phyloP scores from a whole-genome alignment of 1,140 invertebrate genomes.

The Lysiphlebus fabarum region DNA sequence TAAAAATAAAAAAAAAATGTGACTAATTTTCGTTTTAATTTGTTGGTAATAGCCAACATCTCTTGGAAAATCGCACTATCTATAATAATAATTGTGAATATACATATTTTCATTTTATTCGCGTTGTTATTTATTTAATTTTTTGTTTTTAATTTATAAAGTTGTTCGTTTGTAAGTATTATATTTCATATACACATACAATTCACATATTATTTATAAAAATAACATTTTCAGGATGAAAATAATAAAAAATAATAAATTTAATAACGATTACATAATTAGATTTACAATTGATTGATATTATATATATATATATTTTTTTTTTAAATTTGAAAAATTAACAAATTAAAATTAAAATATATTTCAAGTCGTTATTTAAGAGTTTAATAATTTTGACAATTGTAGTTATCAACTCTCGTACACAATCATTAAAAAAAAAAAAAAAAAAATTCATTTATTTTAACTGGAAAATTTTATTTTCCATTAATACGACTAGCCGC shows the following conservation, averaged over 20 bases:
- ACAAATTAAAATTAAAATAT: neutral
- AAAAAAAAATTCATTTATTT: neutral
- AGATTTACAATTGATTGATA: neutral
- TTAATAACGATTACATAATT: conserved; percentile 6
- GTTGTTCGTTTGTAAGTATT: conserved; percentile 32
- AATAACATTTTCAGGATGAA: conserved; percentile 46
- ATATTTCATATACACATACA: conserved; percentile 41
- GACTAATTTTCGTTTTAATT: conserved; percentile 50
- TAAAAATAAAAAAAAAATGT: conserved; percentile 48
- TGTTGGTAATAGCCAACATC: conserved; percentile 25
- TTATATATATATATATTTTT: neutral
- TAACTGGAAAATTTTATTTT: conserved; percentile 8
- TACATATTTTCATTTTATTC: conserved; percentile 16
- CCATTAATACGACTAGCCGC: conserved; percentile 2
- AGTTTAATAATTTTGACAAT: conserved; percentile 1
- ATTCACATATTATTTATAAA: conserved; percentile 46
- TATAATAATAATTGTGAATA: conserved; percentile 33
- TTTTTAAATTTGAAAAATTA: neutral
- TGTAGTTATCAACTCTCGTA: neutral
- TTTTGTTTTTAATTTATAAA: conserved; percentile 11
- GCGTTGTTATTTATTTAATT: conserved; percentile 20
- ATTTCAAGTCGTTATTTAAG: too few species aligned
- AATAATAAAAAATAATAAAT: conserved; percentile 24
- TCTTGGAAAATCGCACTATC: conserved; percentile 42
- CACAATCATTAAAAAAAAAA: neutral